phyloP scores from a whole-genome alignment of 2,797 vertebrate genomes.

The Phrynocephalus guinanensis region DNA sequence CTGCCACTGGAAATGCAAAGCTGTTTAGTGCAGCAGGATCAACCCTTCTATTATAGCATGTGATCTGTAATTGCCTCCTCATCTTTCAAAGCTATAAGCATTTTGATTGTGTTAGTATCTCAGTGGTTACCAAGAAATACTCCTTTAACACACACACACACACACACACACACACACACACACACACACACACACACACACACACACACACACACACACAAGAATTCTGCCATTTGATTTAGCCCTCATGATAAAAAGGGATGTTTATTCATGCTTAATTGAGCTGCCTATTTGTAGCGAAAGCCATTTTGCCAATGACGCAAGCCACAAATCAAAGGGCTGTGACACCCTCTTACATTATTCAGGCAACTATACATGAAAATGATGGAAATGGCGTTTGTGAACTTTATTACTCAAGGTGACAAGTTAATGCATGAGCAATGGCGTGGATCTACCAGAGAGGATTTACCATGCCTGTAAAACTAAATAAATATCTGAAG shows the following conservation, averaged over 20 bases:
- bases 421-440: slow-evolving; percentile 64
- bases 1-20: slow-evolving; percentile 46
- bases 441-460: slow-evolving; percentile 55
- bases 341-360: slow-evolving; percentile 62
- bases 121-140: slow-evolving; percentile 59
- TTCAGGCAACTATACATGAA: slow-evolving; percentile 52
- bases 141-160: slow-evolving; percentile 4
- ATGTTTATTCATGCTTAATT: slow-evolving; percentile 45
- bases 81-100: slow-evolving; percentile 48
- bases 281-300: slow-evolving; percentile 57
- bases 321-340: slow-evolving; percentile 66
- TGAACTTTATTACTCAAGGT: slow-evolving; percentile 72
- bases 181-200: too few species aligned
- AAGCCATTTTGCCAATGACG: slow-evolving; percentile 63
- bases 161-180: slow-evolving; percentile 27
- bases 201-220: slow-evolving; percentile 27
- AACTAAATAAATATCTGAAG: slow-evolving; percentile 55
- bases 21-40: slow-evolving; percentile 55
- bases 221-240: slow-evolving; percentile 52
- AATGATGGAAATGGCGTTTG: slow-evolving; percentile 69
- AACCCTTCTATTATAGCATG: slow-evolving; percentile 61
- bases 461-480: slow-evolving; percentile 59
- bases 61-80: slow-evolving; percentile 57
- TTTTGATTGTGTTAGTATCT: slow-evolving; percentile 62
- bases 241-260: slow-evolving; percentile 39